phyloP scores from a whole-genome alignment of 2,113 vertebrate genomes.

The Morone chrysops region DNA sequence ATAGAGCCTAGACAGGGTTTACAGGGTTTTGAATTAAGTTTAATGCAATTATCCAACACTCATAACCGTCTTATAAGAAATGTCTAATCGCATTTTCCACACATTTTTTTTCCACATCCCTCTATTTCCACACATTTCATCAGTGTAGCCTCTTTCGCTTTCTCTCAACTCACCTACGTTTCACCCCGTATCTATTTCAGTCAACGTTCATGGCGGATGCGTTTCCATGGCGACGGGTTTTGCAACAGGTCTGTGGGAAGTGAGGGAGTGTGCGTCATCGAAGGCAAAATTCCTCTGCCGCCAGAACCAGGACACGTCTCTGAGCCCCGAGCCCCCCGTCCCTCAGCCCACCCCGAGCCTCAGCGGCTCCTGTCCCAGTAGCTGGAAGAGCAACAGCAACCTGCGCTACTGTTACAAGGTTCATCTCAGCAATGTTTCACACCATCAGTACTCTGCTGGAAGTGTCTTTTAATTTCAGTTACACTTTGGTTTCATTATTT shows the following conservation, averaged over 20 bases:
- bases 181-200: conserved; percentile 70
- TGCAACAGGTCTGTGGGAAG: conserved; percentile 94
- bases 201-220: conserved; percentile 88
- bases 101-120: neutral
- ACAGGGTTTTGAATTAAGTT: neutral
- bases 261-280: conserved; percentile 78
- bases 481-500: neutral
- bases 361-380: conserved; percentile 87
- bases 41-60: neutral
- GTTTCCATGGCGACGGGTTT: conserved; percentile 91
- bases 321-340: conserved; percentile 86
- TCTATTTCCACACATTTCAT: conserved; percentile 39
- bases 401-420: conserved; percentile 97
- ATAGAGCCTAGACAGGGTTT: neutral
- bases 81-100: conserved; percentile 15
- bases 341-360: conserved; percentile 91
- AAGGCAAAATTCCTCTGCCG: conserved; percentile 96
- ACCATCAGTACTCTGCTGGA: neutral
- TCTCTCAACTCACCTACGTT: conserved; percentile 21
- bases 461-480: neutral
- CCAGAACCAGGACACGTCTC: conserved; percentile 88
- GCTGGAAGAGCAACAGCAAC: conserved; percentile 89
- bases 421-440: neutral
- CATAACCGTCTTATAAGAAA: neutral
- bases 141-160: neutral